Evolutionary conservation across 2,888 invertebrate genomes (phyloP).

Genomic region (Ischnus inquisitorius): DNA sequence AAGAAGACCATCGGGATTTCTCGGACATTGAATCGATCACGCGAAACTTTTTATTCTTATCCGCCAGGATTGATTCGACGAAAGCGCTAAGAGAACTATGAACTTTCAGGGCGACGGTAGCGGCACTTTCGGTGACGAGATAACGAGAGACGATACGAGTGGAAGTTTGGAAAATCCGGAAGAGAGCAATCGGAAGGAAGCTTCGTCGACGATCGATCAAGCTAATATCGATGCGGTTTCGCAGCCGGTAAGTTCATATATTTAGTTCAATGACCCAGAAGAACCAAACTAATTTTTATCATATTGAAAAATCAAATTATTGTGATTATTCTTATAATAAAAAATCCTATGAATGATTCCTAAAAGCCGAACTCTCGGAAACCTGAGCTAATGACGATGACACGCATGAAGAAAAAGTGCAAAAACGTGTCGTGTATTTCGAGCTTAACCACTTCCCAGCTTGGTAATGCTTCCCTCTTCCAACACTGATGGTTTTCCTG

Average conservation of each 20-base stretch:
- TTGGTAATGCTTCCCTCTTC: neutral
- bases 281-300: neutral
- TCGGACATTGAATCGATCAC: neutral
- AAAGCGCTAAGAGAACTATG: slow-evolving; percentile 3
- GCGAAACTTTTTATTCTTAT: neutral
- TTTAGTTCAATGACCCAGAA: neutral
- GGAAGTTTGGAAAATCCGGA: neutral
- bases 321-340: neutral
- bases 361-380: neutral
- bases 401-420: neutral
- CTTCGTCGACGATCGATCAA: neutral
- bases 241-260: neutral
- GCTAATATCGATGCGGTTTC: neutral
- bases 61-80: neutral
- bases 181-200: neutral
- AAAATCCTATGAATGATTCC: too few species aligned
- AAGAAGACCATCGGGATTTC: neutral
- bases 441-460: neutral
- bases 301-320: neutral
- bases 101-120: neutral
- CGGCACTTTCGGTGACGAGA: neutral
- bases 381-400: neutral
- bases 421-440: neutral
- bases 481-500: neutral
- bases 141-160: neutral